These are phyloP conservation scores for Ellobius talpinus DNA, from an alignment of 2,113 vertebrate species.

Conservation along the genomic window DNA sequence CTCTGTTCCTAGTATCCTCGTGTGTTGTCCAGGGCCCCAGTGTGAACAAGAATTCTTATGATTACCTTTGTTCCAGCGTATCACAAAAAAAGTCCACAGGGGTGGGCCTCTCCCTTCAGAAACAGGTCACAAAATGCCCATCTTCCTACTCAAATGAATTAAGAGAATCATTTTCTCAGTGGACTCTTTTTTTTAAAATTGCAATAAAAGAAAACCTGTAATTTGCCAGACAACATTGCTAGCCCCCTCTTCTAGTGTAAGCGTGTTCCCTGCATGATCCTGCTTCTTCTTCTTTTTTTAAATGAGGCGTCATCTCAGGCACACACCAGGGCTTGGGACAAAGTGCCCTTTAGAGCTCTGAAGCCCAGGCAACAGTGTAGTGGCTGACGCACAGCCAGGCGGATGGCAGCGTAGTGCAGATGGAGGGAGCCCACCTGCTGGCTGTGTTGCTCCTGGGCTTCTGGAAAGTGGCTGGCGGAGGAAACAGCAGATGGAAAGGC, in stretches of 20 bases:
- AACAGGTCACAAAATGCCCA: rapidly evolving
- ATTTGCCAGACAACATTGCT: not conserved
- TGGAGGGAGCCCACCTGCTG: not conserved
- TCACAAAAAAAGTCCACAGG: not conserved
- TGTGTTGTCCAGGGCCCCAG: not conserved
- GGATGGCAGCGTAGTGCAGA: not conserved
- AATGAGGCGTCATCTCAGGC: not conserved
- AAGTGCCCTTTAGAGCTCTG: not conserved
- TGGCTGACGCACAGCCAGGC: not conserved
- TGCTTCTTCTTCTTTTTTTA: not conserved
- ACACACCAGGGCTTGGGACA: rapidly evolving
- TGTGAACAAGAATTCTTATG: rapidly evolving
- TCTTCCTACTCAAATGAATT: not conserved
- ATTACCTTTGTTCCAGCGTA: rapidly evolving
- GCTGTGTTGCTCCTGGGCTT: not conserved
- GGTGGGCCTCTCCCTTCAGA: not conserved
- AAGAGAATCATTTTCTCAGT: not conserved
- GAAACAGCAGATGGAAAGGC: not conserved
- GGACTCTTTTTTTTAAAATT: not conserved
- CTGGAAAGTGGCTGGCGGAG: not conserved
- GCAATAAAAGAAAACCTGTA: not conserved
- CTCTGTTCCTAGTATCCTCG: rapidly evolving
- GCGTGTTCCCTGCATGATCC: rapidly evolving
- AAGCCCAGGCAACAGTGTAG: rapidly evolving
- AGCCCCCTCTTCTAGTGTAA: not conserved